Conservation (phyloP, 2,113 vertebrate species). For the Nannospalax galili region DNA sequence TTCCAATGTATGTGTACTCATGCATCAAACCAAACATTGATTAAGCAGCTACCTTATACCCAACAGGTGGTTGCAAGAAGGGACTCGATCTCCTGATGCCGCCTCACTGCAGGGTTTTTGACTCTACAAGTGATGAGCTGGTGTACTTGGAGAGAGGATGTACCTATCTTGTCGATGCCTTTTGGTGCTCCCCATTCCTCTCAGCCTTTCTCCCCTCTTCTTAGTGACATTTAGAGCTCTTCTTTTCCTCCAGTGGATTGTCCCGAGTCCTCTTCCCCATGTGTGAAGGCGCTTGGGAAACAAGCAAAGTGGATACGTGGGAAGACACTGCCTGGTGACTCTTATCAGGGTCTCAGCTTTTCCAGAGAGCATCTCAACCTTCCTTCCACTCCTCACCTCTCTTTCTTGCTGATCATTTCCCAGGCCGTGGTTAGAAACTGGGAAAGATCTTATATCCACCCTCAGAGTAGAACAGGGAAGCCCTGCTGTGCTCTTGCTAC, state of each 20-base stretch:
- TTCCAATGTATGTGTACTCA: not conserved
- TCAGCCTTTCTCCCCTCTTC: not conserved
- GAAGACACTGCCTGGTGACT: not conserved
- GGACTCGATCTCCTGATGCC: not conserved
- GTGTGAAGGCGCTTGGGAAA: not conserved
- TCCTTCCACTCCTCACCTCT: not conserved
- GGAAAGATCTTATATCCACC: not conserved
- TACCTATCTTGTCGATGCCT: too few species aligned
- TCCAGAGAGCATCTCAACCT: not conserved
- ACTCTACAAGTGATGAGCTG: not conserved
- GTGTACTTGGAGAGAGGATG: not conserved
- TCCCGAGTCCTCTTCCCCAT: not conserved
- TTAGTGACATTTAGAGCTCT: not conserved
- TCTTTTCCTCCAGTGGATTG: too few species aligned
- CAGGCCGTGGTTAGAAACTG: not conserved
- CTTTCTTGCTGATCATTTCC: not conserved
- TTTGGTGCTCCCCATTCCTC: not conserved
- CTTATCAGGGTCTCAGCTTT: not conserved
- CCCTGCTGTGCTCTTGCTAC: rapidly evolving
- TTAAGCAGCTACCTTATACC: not conserved
- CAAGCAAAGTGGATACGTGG: not conserved
- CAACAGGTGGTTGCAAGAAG: not conserved
- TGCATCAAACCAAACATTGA: not conserved
- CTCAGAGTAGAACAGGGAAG: not conserved
- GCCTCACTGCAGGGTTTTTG: not conserved